Base-by-base conservation (phyloP, 1,140 invertebrate species). In the Aphelinus atriplicis region DNA sequence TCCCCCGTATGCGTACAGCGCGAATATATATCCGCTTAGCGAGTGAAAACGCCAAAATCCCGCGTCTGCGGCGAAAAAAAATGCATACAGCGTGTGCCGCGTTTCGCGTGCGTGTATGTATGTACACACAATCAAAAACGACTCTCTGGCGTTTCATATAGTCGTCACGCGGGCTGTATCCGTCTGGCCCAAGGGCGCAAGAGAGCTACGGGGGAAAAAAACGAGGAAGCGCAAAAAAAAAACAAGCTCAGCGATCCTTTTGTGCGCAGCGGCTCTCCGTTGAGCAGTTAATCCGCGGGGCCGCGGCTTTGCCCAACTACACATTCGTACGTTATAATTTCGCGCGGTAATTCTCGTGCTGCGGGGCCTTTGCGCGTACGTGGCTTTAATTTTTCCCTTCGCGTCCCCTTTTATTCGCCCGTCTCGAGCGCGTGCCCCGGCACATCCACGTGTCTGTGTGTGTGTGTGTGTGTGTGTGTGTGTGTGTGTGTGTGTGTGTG, bases 251-350 rank as follows among this genome's bases (percentile, higher is more conserved):
- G 71, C 70, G 61, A 71, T 75, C 47, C 68, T 60, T 66, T 71
- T 66, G 61, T 61, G 26, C 10, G 57, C n/a, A 26, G 26, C 26
- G 26, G 26, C 26, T 26, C 26, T 3, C 43, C 47, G 51, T 60
- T 75, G 66, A 75, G 71, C 71, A 71, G 73, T 71, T 75, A 71
- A 75, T 75, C 45, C 61, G 61, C 61, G 61, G 45, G 7, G 26
- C 65, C 26, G 26, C 51, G 5, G 45, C 70, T 71, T 64, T 63
- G 5, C 60, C 50, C 71, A 71, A 43, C 61, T 69, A 61, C 26
- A 26, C 60, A 69, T 69, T 64, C 47, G 57, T 9, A 53, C 60
- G 43, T 53, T 75, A 70, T 57, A 70, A 75, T 75, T 70, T 75
- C 42, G 9, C 6, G 46, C 47, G 55, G 46, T 70, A 70, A 70